Percentiles rank a stretch among this genome's conserved stretches.
Conservation (phyloP, 30 jellyfish, hydroid and myxozoan genomes). For the Hydractinia symbiolongicarpus region DNA sequence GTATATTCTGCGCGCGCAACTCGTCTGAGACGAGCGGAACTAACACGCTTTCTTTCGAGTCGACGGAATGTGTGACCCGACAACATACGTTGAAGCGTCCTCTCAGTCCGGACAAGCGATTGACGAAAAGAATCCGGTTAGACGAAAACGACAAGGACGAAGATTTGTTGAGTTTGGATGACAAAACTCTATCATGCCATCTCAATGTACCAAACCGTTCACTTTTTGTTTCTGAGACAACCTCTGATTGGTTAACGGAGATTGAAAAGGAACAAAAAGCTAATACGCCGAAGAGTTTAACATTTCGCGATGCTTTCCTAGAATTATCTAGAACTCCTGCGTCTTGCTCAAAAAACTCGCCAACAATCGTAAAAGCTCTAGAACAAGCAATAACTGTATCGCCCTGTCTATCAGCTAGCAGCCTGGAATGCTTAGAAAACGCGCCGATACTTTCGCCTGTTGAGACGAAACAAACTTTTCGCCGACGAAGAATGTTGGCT, state of each 20-base stretch:
- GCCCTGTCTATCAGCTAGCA: conserved; percentile 74
- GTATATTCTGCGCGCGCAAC: conserved; percentile 6
- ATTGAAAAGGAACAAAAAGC: conserved; percentile 24
- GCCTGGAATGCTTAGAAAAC: conserved; percentile 65
- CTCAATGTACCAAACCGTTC: no score
- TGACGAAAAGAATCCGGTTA: conserved; percentile 13
- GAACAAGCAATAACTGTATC: conserved; percentile 37
- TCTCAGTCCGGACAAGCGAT: conserved; percentile 3
- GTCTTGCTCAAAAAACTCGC: conserved; percentile 4
- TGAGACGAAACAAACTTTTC: conserved; percentile 20
- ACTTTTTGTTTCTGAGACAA: conserved; percentile 9
- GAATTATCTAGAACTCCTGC: conserved; percentile 2
- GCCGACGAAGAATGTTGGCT: conserved; percentile 12
- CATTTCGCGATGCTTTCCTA: conserved; percentile 27
- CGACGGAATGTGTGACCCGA: no score
- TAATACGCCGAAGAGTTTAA: conserved; percentile 8
- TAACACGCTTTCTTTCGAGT: neutral
- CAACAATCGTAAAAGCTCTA: conserved; percentile 27
- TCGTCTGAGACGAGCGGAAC: conserved; percentile 23
- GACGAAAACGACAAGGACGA: conserved; percentile 11
- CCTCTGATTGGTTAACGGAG: conserved; percentile 36
- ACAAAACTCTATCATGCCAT: no score
- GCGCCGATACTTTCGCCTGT: conserved; percentile 87
- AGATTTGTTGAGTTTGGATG: no score
- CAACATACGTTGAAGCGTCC: neutral